These are phyloP conservation scores for Melanostoma scalare DNA, from an alignment of 2,888 invertebrate genomes.

Conservation along the genomic window DNA sequence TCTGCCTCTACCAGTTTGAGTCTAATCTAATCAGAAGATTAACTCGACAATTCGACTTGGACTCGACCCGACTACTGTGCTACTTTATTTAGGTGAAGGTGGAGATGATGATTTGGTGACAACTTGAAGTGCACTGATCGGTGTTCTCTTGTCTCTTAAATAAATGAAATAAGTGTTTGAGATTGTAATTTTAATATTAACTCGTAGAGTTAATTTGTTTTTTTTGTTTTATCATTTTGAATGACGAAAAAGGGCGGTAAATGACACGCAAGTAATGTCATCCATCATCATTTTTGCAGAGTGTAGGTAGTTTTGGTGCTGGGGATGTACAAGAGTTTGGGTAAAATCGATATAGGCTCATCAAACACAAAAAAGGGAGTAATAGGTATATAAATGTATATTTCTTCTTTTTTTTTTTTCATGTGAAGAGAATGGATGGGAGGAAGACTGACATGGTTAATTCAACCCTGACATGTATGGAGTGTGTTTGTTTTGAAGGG, in stretches of 20 bases:
- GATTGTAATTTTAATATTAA: not conserved
- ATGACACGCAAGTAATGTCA: not conserved
- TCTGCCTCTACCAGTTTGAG: not conserved
- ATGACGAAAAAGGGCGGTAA: slow-evolving; percentile 10
- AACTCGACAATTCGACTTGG: slow-evolving; percentile 4
- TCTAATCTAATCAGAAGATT: slow-evolving; percentile 64
- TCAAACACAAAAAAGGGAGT: not conserved
- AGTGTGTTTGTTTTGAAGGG: too few species aligned
- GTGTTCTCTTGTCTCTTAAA: slow-evolving; percentile 1
- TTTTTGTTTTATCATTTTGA: too few species aligned
- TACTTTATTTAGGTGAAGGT: slow-evolving; percentile 50
- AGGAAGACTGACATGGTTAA: slow-evolving; percentile 5
- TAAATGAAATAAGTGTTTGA: slow-evolving; percentile 12
- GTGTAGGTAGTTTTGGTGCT: not conserved
- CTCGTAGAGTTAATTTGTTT: too few species aligned
- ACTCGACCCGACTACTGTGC: not conserved
- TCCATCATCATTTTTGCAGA: not conserved
- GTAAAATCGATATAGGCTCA: slow-evolving; percentile 18
- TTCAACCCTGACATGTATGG: not conserved
- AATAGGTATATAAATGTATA: too few species aligned
- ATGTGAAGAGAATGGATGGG: slow-evolving; percentile 6
- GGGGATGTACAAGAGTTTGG: not conserved
- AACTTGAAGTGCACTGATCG: slow-evolving; percentile 16
- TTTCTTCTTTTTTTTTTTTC: not conserved
- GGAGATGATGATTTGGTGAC: slow-evolving; percentile 31